A percentile compares a stretch with the other conserved stretches of the same genome.
These are phyloP conservation scores for Rhodophaea formosa DNA, from an alignment of 2,888 invertebrate species.

Conservation along the genomic window DNA sequence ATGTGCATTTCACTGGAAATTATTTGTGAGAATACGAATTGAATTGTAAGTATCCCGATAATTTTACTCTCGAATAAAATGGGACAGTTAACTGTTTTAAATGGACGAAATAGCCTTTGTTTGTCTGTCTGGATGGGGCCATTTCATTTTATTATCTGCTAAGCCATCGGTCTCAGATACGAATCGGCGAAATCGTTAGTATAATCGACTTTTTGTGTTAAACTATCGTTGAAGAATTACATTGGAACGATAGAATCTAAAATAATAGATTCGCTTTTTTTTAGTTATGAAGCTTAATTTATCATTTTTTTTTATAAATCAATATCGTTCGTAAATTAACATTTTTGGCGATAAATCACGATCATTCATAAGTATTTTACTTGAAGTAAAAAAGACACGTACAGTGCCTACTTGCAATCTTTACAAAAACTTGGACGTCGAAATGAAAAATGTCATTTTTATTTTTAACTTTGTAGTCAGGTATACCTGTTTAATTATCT, in stretches of 20 bases:
- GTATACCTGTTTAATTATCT: conserved; percentile 8
- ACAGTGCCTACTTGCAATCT: too few relatives aligned
- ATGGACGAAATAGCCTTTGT: conserved; percentile 10
- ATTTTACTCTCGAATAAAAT: conserved; percentile 6
- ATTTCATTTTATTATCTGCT: conserved; percentile 33
- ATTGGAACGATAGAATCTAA: conserved; percentile 2
- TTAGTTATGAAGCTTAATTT: not conserved
- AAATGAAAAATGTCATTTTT: not conserved
- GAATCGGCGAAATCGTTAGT: conserved; percentile 33
- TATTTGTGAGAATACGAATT: not conserved
- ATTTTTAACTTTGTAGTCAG: not conserved
- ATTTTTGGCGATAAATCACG: too few relatives aligned
- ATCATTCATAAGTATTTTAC: too few relatives aligned
- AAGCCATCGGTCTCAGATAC: conserved; percentile 35
- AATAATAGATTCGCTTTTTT: not conserved
- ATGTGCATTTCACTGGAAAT: not conserved
- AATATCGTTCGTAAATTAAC: too few relatives aligned
- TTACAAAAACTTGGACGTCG: not conserved
- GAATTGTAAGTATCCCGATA: not conserved
- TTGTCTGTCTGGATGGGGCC: conserved; percentile 23
- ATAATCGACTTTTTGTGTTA: conserved; percentile 45
- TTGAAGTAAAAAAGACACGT: too few relatives aligned
- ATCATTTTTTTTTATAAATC: not conserved
- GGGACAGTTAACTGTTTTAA: conserved; percentile 1
- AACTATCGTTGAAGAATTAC: conserved; percentile 44